Percentiles rank a stretch among this genome's conserved stretches.
Evolutionary conservation across 2,113 vertebrate genomes (phyloP).

Genomic region (Penelope pileata): DNA sequence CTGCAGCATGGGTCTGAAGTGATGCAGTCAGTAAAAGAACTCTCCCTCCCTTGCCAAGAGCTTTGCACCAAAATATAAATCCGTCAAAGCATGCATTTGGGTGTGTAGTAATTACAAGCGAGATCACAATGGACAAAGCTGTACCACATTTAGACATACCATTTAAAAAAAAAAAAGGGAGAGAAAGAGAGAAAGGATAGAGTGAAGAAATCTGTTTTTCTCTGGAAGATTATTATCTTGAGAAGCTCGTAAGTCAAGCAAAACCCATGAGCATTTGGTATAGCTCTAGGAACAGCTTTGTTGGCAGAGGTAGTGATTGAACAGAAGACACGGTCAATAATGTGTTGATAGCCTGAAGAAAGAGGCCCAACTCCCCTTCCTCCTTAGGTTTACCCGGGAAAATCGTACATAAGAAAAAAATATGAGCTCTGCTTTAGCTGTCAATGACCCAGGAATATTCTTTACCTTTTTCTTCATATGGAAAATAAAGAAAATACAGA

Average conservation of each 20-base stretch:
- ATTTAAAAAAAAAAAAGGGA: neutral
- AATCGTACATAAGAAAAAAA: neutral
- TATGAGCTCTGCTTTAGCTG: neutral
- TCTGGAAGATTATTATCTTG: neutral
- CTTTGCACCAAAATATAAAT: neutral
- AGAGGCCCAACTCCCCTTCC: neutral
- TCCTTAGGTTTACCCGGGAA: neutral
- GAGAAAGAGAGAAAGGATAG: neutral
- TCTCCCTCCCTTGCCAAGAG: neutral
- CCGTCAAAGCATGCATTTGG: neutral
- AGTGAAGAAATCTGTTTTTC: fast-evolving
- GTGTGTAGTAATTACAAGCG: neutral
- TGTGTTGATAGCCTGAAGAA: neutral
- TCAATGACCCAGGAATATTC: neutral
- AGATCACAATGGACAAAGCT: neutral
- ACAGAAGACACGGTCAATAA: neutral
- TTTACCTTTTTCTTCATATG: neutral
- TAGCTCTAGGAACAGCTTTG: neutral
- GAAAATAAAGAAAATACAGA: neutral
- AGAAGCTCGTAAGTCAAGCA: neutral
- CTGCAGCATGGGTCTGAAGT: neutral
- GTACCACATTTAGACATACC: neutral
- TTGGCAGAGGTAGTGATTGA: neutral
- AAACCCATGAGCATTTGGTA: neutral
- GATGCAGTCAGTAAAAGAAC: neutral